Evolutionary conservation across 2,113 vertebrate species (phyloP), one percentile per base, ranked within the genome.

Genomic region (Rhinolophus sinicus): DNA sequence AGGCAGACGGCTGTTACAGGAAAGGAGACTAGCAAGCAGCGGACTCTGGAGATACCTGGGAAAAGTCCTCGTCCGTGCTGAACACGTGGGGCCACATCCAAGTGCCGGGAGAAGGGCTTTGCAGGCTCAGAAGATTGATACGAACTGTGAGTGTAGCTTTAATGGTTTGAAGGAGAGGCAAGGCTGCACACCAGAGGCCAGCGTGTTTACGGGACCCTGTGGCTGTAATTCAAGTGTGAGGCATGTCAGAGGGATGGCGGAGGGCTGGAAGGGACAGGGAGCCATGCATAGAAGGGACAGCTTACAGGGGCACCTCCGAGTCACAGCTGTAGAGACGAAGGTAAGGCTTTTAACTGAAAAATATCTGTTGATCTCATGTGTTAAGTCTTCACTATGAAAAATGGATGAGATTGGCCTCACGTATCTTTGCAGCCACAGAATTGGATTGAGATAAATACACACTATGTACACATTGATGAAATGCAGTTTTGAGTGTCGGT

Each of bases 11-110:
- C 1, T 1, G 6, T 58, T 30, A 24, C 13, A 8, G 72, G 77
- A 56, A 40, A 33, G 62, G 69, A 2, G 21, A n/a, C 0, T 40
- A 40, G 40, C 40, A 40, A 40, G 40, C 40, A 44, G 40, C 40
- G 40, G 40, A 5, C 0, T 2, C 14, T 0, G 15, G 40, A 38
- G 47, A 47, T 1, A 14, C 11, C 69, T 72, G 62, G 11, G 1
- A 33, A 26, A 1, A 15, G 10, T 15, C 1, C 24, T 2, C 2
- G 28, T 40, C 50, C 10, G 0, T 0, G 0, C 10, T 1, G 52
- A 52, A 3, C 21, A 3, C 3, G 72, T 0, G 22, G 64, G 87
- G 81, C 30, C 9, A 1, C 26, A 0, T 54, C 60, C 58, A 2
- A 1, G 0, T 19, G 3, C 9, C 1, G 1, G 62, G 67, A 67